Evolutionary conservation across 2,113 vertebrate genomes (phyloP).

Genomic region (Puntigrus tetrazona): DNA sequence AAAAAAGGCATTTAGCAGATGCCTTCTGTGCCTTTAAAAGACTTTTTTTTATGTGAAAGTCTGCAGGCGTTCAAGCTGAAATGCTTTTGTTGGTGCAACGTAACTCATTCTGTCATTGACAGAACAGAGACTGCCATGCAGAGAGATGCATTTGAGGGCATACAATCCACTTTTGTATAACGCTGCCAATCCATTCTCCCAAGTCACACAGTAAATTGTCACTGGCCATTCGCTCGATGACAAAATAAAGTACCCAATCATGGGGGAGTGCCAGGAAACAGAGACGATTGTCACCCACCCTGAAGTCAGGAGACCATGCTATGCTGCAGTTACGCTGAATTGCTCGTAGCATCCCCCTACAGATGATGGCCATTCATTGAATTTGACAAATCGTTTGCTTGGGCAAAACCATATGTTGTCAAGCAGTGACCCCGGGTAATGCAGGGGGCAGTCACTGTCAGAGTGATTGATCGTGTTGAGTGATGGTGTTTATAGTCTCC

Average conservation of each 20-base stretch:
- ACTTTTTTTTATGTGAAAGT: not conserved
- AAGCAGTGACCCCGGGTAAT: slow-evolving; percentile 22
- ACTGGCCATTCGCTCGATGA: slow-evolving; percentile 1
- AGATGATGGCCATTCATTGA: slow-evolving; percentile 37
- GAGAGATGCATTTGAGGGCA: slow-evolving; percentile 15
- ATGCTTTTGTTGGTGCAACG: not conserved
- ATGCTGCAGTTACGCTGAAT: not conserved
- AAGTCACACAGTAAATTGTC: slow-evolving; percentile 15
- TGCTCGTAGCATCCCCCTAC: slow-evolving; percentile 9
- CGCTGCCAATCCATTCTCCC: slow-evolving; percentile 29
- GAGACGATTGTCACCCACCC: slow-evolving; percentile 11
- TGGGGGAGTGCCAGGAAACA: slow-evolving; percentile 29
- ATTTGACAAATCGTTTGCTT: slow-evolving; percentile 44
- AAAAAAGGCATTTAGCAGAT: not conserved
- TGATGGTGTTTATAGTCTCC: slow-evolving; percentile 22
- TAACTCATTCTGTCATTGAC: slow-evolving; percentile 17
- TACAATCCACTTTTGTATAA: slow-evolving; percentile 22
- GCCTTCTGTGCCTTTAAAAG: not conserved
- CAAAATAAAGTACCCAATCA: slow-evolving; percentile 31
- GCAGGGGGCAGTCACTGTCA: not conserved
- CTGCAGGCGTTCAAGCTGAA: not conserved
- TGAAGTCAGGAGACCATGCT: slow-evolving; percentile 1
- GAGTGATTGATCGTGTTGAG: slow-evolving; percentile 30
- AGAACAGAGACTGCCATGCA: slow-evolving; percentile 4
- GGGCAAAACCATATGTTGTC: slow-evolving; percentile 37